phyloP scores from a whole-genome alignment of 2,113 vertebrate genomes.

The Vombatus ursinus region DNA sequence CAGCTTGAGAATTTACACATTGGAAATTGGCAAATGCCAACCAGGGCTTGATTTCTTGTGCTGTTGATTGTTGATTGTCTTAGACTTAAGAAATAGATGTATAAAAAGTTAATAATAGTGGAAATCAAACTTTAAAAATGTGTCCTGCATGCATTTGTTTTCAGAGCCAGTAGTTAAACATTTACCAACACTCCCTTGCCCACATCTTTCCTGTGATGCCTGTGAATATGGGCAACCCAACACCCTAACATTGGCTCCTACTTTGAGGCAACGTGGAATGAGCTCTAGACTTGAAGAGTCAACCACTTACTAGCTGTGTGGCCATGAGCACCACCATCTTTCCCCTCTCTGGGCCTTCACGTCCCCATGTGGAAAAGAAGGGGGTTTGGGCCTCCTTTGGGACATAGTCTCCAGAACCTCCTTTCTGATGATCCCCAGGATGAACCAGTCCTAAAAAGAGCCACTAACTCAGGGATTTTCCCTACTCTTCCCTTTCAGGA shows the following conservation, averaged over 20 bases:
- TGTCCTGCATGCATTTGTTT: no score
- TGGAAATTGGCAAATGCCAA: not conserved
- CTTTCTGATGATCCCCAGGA: not conserved
- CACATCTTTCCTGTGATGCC: no score
- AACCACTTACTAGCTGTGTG: not conserved
- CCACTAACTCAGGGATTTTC: not conserved
- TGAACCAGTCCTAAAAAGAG: not conserved
- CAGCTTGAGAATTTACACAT: not conserved
- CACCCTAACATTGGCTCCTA: no score
- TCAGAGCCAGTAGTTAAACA: no score
- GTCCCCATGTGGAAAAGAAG: not conserved
- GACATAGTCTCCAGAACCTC: not conserved
- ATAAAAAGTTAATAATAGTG: not conserved
- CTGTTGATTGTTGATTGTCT: not conserved
- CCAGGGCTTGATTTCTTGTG: no score
- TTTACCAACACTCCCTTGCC: no score
- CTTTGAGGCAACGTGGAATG: not conserved
- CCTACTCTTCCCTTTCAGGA: not conserved
- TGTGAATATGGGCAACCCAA: not conserved
- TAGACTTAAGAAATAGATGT: not conserved
- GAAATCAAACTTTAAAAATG: not conserved
- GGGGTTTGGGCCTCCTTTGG: not conserved
- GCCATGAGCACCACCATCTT: not conserved
- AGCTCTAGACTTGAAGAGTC: not conserved
- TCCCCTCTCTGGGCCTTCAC: not conserved